phyloP scores from a whole-genome alignment of 1,140 invertebrate genomes.

The Apis cerana region DNA sequence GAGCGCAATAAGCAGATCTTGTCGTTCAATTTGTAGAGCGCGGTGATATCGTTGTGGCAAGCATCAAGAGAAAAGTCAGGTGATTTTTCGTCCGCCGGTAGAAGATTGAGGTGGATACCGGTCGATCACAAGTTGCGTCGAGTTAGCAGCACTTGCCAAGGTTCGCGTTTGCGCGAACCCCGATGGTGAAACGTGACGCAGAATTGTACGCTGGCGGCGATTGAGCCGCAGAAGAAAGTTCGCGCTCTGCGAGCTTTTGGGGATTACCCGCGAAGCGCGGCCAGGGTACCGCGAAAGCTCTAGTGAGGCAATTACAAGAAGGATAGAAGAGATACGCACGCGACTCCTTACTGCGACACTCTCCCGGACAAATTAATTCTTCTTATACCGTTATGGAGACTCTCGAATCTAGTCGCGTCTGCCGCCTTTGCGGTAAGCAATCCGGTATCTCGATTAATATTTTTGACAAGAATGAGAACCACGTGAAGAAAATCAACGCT shows the following conservation, averaged over 20 bases:
- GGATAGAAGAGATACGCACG: conserved; percentile 17
- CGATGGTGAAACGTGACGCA: conserved; percentile 39
- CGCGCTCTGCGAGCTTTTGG: conserved; percentile 40
- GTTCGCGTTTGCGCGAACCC: conserved; percentile 40
- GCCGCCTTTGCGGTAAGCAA: conserved; percentile 76
- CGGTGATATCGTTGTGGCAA: neutral
- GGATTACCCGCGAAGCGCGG: conserved; percentile 48
- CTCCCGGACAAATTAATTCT: conserved; percentile 10
- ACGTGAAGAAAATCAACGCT: conserved; percentile 75
- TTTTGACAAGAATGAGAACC: conserved; percentile 73
- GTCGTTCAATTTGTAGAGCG: conserved; percentile 2
- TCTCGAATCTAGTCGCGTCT: conserved; percentile 74
- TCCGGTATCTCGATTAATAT: conserved; percentile 74
- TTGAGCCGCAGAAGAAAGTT: conserved; percentile 5
- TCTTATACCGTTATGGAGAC: conserved; percentile 72
- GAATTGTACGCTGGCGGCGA: conserved; percentile 26
- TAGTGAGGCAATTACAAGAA: neutral
- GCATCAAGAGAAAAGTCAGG: neutral
- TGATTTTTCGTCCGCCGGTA: conserved; percentile 29
- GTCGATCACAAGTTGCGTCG: conserved; percentile 12
- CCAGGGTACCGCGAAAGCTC: conserved; percentile 6
- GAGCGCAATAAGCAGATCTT: conserved; percentile 12
- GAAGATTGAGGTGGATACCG: neutral
- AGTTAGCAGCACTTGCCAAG: conserved; percentile 6
- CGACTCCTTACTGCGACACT: neutral